Evolutionary conservation across 1,140 invertebrate genomes (phyloP), one percentile per base, ranked within the genome.

Genomic region (Anastrepha obliqua): DNA sequence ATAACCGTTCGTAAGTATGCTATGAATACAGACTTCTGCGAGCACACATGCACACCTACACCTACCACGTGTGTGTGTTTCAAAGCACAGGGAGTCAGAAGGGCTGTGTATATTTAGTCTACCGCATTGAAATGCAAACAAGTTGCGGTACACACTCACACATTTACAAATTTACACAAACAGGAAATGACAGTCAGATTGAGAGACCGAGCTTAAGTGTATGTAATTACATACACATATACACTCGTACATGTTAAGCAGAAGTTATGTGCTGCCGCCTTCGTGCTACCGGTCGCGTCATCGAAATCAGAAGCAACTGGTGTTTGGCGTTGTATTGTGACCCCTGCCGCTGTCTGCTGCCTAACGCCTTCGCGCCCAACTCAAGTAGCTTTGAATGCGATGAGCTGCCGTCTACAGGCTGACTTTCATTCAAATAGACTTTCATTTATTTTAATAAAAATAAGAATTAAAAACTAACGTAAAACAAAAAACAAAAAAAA

Each of bases 381-480:
- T 81, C 47, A 81, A 81, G 74, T 81, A 81, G 47, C 8, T 81
- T 81, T 81, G 74, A 81, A 81, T 81, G 74, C 74, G 74, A 81
- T 81, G 74, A 81, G 74, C 74, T 81, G 74, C 74, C 74, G 74
- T 81, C 74, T 81, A 81, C 74, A 81, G 74, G 74, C 74, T 29
- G n/a, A 58, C 47, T 81, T 17, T 81, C 55, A 81, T 81, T 55
- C 74, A 81, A 81, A 81, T 20, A 81, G 74, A 81, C 74, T 58
- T 81, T 29, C 47, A 81, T 81, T 55, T 81, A 55, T 58, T 58
- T 11, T 9, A 62, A 62, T 8, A 67, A 67, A 29, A 67, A 67
- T 6, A 2, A 67, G 29, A 67, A 67, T 67, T 67, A 67, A 67
- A 39, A 39, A 67, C 0, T 5, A 29, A 67, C 0, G 5, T 4